Evolutionary conservation across 2,113 vertebrate genomes (phyloP).

Genomic region (Toxotes jaculatrix): DNA sequence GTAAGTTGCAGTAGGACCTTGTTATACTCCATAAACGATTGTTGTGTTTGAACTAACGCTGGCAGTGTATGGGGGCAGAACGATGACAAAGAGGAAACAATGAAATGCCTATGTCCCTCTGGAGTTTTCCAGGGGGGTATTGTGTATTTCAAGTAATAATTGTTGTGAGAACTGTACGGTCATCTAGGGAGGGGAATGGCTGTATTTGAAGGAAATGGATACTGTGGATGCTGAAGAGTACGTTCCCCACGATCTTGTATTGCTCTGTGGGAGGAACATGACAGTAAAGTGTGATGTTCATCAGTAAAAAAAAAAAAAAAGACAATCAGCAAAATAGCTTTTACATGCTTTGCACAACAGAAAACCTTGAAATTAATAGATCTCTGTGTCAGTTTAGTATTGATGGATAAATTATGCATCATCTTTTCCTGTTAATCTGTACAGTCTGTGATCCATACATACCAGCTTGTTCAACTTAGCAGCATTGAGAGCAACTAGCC

Average conservation of each 20-base stretch:
- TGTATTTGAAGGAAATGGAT: slow-evolving; percentile 54
- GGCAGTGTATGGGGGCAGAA: slow-evolving; percentile 49
- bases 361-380: slow-evolving; percentile 1
- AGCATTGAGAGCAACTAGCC: slow-evolving; percentile 48
- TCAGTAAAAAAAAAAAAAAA: background rate
- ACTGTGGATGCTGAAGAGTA: slow-evolving; percentile 29
- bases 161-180: slow-evolving; percentile 67
- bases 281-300: background rate
- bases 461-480: slow-evolving; percentile 21
- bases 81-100: slow-evolving; percentile 68
- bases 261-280: slow-evolving; percentile 1
- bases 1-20: slow-evolving; percentile 62
- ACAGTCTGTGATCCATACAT: slow-evolving; percentile 8
- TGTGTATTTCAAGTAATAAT: slow-evolving; percentile 79
- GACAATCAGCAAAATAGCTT: background rate
- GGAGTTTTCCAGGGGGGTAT: slow-evolving; percentile 64
- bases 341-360: background rate
- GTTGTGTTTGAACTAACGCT: slow-evolving; percentile 66
- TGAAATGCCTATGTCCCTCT: slow-evolving; percentile 73
- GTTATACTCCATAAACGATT: slow-evolving; percentile 72
- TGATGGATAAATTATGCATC: background rate
- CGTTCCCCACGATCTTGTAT: background rate
- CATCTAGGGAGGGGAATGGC: slow-evolving; percentile 56
- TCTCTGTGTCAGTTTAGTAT: background rate
- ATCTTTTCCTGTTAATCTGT: background rate